Evolutionary conservation across 1,140 invertebrate genomes (phyloP).

Genomic region (Linepithema humile): DNA sequence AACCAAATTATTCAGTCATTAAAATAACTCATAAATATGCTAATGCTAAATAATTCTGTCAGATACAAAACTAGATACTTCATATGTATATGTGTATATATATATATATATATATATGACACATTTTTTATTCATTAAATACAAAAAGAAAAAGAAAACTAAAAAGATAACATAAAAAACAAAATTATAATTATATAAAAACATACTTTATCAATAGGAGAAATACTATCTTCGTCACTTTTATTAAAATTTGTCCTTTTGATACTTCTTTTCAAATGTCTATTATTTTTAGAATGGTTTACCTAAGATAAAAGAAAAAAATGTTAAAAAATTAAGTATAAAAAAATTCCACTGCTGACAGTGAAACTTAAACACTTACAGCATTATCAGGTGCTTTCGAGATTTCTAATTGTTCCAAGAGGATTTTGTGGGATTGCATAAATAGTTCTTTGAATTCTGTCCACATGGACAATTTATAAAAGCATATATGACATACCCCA

Average conservation of each 20-base stretch:
- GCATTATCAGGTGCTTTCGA: conserved; percentile 63
- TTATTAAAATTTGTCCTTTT: background rate
- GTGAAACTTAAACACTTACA: conserved; percentile 65
- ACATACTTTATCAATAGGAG: conserved; percentile 26
- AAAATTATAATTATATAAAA: background rate
- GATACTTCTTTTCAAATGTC: background rate
- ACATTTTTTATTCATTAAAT: background rate
- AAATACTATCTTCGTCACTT: conserved; percentile 5
- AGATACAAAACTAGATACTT: background rate
- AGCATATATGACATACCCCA: conserved; percentile 79
- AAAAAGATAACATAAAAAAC: background rate
- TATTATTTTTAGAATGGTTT: background rate
- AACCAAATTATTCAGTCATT: background rate
- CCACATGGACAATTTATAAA: conserved; percentile 82
- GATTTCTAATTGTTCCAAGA: conserved; percentile 75
- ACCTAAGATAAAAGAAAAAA: conserved; percentile 9
- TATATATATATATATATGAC: too few species aligned
- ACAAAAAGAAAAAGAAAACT: background rate
- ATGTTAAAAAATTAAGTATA: too few species aligned
- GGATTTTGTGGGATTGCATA: conserved; percentile 73
- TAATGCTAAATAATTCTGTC: background rate
- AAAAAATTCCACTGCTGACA: too few species aligned
- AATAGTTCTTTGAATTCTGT: conserved; percentile 80
- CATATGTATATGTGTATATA: too few species aligned
- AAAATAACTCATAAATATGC: conserved; percentile 10